Evolutionary conservation across 2,113 vertebrate species (phyloP), one percentile per base, ranked within the genome.

Genomic region (Anoura caudifer): DNA sequence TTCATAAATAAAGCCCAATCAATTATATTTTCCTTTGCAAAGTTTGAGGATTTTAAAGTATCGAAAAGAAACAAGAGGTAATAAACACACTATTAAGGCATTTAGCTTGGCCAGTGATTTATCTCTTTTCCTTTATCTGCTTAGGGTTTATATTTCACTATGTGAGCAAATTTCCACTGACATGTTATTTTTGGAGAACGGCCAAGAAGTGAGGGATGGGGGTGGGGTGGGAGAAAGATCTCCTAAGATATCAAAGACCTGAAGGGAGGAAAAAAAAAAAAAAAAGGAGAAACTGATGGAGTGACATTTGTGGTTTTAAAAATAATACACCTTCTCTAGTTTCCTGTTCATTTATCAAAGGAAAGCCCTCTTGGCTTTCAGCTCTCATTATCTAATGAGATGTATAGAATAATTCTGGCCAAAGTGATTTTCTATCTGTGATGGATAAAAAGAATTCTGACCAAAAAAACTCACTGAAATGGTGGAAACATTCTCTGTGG

Each of bases 61-160:
- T 72, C 75, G 94, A 96, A 97, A 94, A 87, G 13, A 95, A 94
- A 47, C 72, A 97, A 94, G 59, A 95, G 52, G 38, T 94, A 96
- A 83, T 75, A 95, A 96, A 94, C 70, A 47, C 96, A 79, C 45
- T 92, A 56, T 73, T 61, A 81, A 80, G 95, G 69, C 85, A 95
- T 67, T 97, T 50, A 75, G 77, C 95, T 97, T 97, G 56, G 38
- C 87, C 97, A 96, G 86, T 96, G 82, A 81, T 93, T 91, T 87
- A 20, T 95, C 69, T 96, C n/a, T 92, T 92, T 95, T 95, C 72
- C 61, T 95, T 85, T 95, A 93, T 96, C 50, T 84, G 45, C 92
- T 89, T 96, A 89, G 87, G 95, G 56, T 94, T 98, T 98, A 97
- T 90, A 97, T 98, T 97, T 97, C 90, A 95, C 76, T 45, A 20